Evolutionary conservation across 2,797 vertebrate species (phyloP).

Genomic region (Coranthus polyacanthus): DNA sequence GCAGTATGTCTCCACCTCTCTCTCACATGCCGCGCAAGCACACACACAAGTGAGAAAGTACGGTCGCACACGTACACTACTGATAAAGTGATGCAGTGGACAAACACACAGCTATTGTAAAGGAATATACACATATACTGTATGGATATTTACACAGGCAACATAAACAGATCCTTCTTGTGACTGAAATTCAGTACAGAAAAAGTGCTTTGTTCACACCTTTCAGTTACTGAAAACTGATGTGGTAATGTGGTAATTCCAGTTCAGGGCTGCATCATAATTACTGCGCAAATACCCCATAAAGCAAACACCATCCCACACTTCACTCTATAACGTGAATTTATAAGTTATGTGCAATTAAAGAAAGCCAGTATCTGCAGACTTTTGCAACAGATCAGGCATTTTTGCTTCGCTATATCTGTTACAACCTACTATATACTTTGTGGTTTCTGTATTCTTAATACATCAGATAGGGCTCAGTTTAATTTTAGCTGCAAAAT

Average conservation of each 20-base stretch:
- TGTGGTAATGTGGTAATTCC: too few relatives aligned
- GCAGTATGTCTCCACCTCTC: conserved; percentile 25
- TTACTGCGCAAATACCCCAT: background rate
- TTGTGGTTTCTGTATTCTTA: too few relatives aligned
- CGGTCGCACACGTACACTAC: background rate
- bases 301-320: background rate
- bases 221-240: too few relatives aligned
- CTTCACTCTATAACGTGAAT: background rate
- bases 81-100: background rate
- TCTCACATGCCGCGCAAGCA: background rate
- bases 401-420: too few relatives aligned
- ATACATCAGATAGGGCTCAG: too few relatives aligned
- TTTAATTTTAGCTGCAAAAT: too few relatives aligned
- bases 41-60: background rate
- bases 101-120: background rate
- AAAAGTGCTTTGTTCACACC: too few relatives aligned
- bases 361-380: background rate
- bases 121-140: background rate
- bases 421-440: too few relatives aligned
- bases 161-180: conserved; percentile 3
- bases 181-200: too few relatives aligned
- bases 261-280: too few relatives aligned
- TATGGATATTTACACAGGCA: too few relatives aligned
- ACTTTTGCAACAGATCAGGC: too few relatives aligned
- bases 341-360: background rate